Evolutionary conservation across 1,140 invertebrate genomes (phyloP), one percentile per base, ranked within the genome.

Genomic region (Sycobia sp.): DNA sequence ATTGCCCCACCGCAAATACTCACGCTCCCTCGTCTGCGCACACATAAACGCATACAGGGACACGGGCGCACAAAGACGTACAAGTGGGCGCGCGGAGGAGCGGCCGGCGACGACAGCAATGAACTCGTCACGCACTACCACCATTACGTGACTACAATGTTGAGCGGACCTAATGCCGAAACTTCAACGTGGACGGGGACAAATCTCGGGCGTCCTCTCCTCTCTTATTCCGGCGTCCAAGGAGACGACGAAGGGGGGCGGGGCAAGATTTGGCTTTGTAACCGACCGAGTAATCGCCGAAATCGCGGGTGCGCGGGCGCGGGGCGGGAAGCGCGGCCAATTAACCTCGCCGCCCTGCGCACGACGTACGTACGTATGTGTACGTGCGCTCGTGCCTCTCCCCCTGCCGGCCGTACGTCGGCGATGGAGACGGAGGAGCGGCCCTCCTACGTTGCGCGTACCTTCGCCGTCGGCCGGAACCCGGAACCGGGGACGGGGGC

Each of bases 81-180:
- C n/a, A n/a, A 8, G 25, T 47, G 11, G 7, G 22, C 25, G 14
- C 25, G n/a, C 16, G 47, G 4, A 7, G 7, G 16, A 4, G 4
- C n/a, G n/a, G 4, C 27, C 29, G 25, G 14, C n/a, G n/a, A n/a
- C n/a, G n/a, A n/a, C n/a, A n/a, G 56, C 56, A 59, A 59, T 60
- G 57, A 60, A 60, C 57, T 60, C 46, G 47, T 51, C 36, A 51
- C 47, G 47, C 47, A 23, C 20, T 3, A 9, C 14, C 11, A 3
- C 20, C 8, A 39, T 25, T 29, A 50, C 57, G 57, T 60, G 57
- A 60, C 47, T 39, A 43, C 36, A 50, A 20, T 60, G 16, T 32
- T 32, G 51, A 60, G 34, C 43, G 20, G 46, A 41, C 36, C 32
- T 34, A 39, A 39, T 41, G 44, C 39, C 34, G 32, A 60, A 60